Conservation (phyloP, 1,140 invertebrate species). For the Metopolophium dirhodum region DNA sequence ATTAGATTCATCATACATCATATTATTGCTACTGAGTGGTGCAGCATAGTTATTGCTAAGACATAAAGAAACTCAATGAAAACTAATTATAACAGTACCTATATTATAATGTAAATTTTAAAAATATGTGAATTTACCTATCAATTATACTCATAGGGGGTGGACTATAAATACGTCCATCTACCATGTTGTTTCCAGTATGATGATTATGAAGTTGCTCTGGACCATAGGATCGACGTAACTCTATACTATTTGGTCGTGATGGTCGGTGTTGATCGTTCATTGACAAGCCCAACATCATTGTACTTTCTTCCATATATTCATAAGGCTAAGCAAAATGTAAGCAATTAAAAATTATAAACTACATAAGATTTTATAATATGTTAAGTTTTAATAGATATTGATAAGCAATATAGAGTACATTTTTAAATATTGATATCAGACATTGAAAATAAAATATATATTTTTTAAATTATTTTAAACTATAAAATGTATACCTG, state of each 20-base stretch:
- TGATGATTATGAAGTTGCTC: conserved; percentile 48
- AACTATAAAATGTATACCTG: conserved; percentile 60
- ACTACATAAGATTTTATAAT: background rate
- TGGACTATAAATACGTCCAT: conserved; percentile 56
- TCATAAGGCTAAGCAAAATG: conserved; percentile 47
- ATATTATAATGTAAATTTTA: background rate
- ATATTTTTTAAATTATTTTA: too few relatives aligned
- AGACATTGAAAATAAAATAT: background rate
- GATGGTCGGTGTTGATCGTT: conserved; percentile 68
- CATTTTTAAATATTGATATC: background rate
- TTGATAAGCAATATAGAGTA: background rate
- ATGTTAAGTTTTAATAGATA: background rate
- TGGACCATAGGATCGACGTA: conserved; percentile 71
- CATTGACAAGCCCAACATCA: conserved; percentile 64
- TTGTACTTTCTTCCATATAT: conserved; percentile 57
- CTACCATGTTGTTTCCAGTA: conserved; percentile 49
- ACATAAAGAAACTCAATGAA: background rate
- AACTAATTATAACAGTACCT: background rate
- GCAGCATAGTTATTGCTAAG: conserved; percentile 50
- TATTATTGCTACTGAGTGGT: conserved; percentile 54
- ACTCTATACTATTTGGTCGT: conserved; percentile 78
- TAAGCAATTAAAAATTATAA: background rate
- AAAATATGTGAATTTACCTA: conserved; percentile 21
- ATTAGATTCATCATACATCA: conserved; percentile 62
- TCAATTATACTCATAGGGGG: conserved; percentile 54